phyloP scores from a whole-genome alignment of 2,888 invertebrate species.

The Abrostola tripartita region DNA sequence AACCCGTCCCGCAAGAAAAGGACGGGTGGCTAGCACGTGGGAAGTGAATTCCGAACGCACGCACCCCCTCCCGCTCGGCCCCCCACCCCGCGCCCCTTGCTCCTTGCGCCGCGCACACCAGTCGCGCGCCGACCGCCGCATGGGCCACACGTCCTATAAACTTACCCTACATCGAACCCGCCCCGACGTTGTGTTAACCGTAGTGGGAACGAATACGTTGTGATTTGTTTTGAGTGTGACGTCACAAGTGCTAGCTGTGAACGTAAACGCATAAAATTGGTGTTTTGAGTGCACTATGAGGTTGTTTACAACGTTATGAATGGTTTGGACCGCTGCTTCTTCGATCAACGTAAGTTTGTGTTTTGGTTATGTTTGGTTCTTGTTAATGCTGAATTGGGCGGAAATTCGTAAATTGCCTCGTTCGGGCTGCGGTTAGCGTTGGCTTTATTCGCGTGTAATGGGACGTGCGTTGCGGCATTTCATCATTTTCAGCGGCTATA shows the following conservation, averaged over 20 bases:
- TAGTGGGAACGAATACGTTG: slow-evolving; percentile 82
- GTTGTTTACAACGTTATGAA: slow-evolving; percentile 86
- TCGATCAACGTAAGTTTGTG: slow-evolving; percentile 87
- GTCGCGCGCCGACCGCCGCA: slow-evolving; percentile 87
- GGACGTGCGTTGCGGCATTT: slow-evolving; percentile 71
- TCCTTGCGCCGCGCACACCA: slow-evolving; percentile 80
- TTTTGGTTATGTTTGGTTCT: slow-evolving; percentile 70
- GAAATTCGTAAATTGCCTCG: slow-evolving; percentile 72
- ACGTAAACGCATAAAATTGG: slow-evolving; percentile 76
- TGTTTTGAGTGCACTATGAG: slow-evolving; percentile 86
- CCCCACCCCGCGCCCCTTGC: slow-evolving; percentile 63
- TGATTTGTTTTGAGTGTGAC: slow-evolving; percentile 86
- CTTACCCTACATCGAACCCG: slow-evolving; percentile 40
- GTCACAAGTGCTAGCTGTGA: slow-evolving; percentile 78
- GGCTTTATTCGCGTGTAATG: slow-evolving; percentile 74
- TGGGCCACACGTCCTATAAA: slow-evolving; percentile 71
- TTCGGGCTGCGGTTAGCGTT: slow-evolving; percentile 75
- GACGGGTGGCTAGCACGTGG: slow-evolving; percentile 85
- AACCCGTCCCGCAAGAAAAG: slow-evolving; percentile 86
- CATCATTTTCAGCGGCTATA: slow-evolving; percentile 72
- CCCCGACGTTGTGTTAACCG: slow-evolving; percentile 74
- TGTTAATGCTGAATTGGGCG: slow-evolving; percentile 65
- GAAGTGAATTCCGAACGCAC: slow-evolving; percentile 88
- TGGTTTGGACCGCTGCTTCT: slow-evolving; percentile 88
- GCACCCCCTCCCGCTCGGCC: slow-evolving; percentile 77